Conservation (phyloP, 2,888 invertebrate genomes). For the Drosophila putrida region DNA sequence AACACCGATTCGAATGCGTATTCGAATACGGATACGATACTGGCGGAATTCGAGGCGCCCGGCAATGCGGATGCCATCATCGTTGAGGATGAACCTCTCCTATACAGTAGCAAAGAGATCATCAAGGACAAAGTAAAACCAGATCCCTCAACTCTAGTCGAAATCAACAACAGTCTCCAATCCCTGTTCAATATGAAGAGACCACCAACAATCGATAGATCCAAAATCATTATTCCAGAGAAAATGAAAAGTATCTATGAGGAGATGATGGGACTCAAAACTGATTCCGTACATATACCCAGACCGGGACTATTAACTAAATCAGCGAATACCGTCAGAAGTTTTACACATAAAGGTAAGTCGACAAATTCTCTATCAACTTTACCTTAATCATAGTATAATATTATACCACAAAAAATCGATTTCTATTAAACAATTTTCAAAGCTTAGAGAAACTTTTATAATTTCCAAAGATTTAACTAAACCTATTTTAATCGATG, state of each 20-base stretch:
- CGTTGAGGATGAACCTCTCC: conserved; percentile 73
- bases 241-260: conserved; percentile 93
- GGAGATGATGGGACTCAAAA: conserved; percentile 88
- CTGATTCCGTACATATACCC: conserved; percentile 89
- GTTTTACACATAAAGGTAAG: conserved; percentile 92
- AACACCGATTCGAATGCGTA: conserved; percentile 1
- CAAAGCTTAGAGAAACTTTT: no score
- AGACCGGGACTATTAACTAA: conserved; percentile 90
- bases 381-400: no score
- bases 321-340: conserved; percentile 94
- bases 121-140: conserved; percentile 81
- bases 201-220: conserved; percentile 85
- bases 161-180: conserved; percentile 85
- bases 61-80: conserved; percentile 66
- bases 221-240: conserved; percentile 88
- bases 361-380: no score
- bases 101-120: conserved; percentile 82
- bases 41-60: conserved; percentile 65
- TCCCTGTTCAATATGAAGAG: conserved; percentile 85
- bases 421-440: no score
- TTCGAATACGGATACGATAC: conserved; percentile 48
- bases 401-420: no score
- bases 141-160: conserved; percentile 86
- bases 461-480: no score
- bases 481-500: no score